These are phyloP conservation scores for Sebastes steindachneri DNA, from an alignment of 2,797 vertebrate species.

Conservation along the genomic window DNA sequence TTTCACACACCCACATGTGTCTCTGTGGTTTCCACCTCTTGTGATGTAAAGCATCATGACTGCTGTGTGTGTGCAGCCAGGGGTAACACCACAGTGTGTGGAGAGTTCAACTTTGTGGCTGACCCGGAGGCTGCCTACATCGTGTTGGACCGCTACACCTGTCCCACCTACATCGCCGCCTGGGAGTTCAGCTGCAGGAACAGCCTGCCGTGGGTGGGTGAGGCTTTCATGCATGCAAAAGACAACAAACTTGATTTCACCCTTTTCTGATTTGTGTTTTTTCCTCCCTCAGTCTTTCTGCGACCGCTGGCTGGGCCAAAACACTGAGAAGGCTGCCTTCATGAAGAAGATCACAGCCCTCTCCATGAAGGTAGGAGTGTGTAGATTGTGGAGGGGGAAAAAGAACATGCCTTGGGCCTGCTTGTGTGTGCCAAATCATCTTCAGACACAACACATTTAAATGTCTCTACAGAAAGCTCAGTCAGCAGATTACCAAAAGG, in stretches of 20 bases:
- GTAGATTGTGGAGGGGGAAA: too few relatives aligned
- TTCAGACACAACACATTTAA: background rate
- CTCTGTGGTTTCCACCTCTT: background rate
- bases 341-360: constrained; percentile 25
- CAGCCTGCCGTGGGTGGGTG: constrained; percentile 52
- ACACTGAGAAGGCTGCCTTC: constrained; percentile 50
- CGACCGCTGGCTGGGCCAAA: constrained; percentile 7
- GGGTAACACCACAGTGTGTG: constrained; percentile 79
- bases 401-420: too few relatives aligned
- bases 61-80: constrained; percentile 60
- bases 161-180: constrained; percentile 78
- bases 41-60: too few relatives aligned
- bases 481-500: constrained; percentile 45
- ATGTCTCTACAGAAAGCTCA: constrained; percentile 6
- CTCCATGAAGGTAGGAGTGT: background rate
- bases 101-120: constrained; percentile 83
- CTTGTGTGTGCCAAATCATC: background rate
- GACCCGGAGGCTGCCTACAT: constrained; percentile 83
- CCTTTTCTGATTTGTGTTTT: background rate
- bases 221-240: background rate
- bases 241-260: background rate
- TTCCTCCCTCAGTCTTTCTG: constrained; percentile 43
- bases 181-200: constrained; percentile 81
- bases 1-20: background rate
- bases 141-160: constrained; percentile 79